These are phyloP conservation scores for Nezara viridula DNA, from an alignment of 2,888 invertebrate genomes.

Conservation along the genomic window DNA sequence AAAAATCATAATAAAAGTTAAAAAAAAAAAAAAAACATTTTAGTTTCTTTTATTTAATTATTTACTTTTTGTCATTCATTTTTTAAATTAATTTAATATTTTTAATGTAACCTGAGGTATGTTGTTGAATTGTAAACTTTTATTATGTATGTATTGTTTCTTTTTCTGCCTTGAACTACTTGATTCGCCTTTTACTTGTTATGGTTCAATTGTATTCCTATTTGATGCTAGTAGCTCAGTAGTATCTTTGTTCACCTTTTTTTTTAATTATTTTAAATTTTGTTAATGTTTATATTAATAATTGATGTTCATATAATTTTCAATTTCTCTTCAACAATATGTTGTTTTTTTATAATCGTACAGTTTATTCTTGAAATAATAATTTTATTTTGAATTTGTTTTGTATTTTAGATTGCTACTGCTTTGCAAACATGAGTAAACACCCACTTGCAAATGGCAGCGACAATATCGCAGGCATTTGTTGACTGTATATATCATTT, in stretches of 20 bases:
- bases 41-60: too few species aligned
- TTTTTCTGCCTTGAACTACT: too few species aligned
- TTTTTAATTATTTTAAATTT: too few species aligned
- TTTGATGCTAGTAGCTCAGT: not conserved
- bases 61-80: too few species aligned
- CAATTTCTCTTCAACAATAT: not conserved
- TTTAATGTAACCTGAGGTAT: not conserved
- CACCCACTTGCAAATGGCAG: conserved; percentile 62
- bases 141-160: too few species aligned
- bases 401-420: conserved; percentile 64
- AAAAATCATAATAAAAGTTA: too few species aligned
- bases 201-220: too few species aligned
- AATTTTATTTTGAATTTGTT: conserved; percentile 50
- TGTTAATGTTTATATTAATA: not conserved
- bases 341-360: not conserved
- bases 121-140: not conserved
- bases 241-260: not conserved
- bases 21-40: too few species aligned
- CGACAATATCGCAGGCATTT: conserved; percentile 64
- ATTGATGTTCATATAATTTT: not conserved
- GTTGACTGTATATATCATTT: conserved; percentile 64
- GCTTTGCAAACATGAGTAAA: conserved; percentile 66
- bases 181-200: too few species aligned
- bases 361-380: not conserved
- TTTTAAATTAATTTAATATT: too few species aligned